These are phyloP conservation scores for Cariama cristata DNA, from an alignment of 2,113 vertebrate species.

Conservation along the genomic window DNA sequence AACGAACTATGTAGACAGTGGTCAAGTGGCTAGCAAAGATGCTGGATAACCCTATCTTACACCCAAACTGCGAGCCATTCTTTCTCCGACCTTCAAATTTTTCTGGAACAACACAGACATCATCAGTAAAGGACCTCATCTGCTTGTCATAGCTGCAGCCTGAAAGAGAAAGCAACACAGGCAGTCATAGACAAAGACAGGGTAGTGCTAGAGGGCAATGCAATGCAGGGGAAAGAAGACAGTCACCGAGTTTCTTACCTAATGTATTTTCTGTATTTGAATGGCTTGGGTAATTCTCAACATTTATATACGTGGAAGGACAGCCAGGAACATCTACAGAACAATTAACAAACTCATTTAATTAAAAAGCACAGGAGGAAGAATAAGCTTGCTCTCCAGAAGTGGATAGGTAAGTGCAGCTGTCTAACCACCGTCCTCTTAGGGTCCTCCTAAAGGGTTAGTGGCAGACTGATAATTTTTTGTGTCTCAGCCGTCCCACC, in stretches of 20 bases:
- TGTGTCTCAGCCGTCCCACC: not conserved
- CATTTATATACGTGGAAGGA: slow-evolving; percentile 86
- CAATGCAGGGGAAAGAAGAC: not conserved
- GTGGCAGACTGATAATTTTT: not conserved
- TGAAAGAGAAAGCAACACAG: slow-evolving; percentile 44
- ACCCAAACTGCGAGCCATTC: not conserved
- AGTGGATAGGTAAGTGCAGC: slow-evolving; percentile 18
- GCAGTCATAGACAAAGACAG: not conserved
- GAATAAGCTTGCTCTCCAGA: slow-evolving; percentile 48
- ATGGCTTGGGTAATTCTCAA: slow-evolving; percentile 81
- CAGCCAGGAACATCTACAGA: slow-evolving; percentile 88
- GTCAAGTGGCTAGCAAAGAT: not conserved
- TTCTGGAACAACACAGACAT: slow-evolving; percentile 94
- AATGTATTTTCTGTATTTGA: slow-evolving; percentile 78
- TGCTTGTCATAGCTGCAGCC: slow-evolving; percentile 90
- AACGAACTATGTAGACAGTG: accelerated
- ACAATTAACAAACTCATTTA: not conserved
- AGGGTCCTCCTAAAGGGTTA: not conserved
- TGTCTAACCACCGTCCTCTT: not conserved
- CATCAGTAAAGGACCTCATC: slow-evolving; percentile 77
- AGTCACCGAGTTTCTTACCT: slow-evolving; percentile 33
- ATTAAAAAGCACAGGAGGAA: not conserved
- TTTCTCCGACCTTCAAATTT: slow-evolving; percentile 90
- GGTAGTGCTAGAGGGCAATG: accelerated
- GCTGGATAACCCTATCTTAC: not conserved